Conservation (phyloP, 2,888 invertebrate species). For the Idaea biselata region DNA sequence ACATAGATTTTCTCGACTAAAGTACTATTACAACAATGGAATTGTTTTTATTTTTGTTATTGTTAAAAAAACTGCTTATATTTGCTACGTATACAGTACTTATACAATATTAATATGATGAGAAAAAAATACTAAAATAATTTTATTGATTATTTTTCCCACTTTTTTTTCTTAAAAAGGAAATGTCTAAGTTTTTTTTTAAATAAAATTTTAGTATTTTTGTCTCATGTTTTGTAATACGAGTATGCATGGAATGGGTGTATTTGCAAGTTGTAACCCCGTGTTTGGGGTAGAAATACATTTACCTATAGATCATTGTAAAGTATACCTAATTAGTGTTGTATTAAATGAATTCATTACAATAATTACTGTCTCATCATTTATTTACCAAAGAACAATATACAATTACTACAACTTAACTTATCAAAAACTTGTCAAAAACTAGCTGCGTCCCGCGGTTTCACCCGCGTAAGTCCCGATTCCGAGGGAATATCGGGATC, state of each 20-base stretch:
- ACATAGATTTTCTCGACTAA: background rate
- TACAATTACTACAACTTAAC: no score
- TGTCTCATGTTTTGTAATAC: slow-evolving; percentile 22
- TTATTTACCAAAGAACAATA: no score
- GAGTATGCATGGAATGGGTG: slow-evolving; percentile 14
- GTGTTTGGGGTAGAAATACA: slow-evolving; percentile 46
- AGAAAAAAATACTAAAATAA: background rate
- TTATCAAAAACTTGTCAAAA: no score
- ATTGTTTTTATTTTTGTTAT: background rate
- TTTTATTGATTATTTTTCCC: background rate
- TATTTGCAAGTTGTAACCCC: slow-evolving; percentile 26
- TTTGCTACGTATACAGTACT: background rate
- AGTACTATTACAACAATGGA: background rate
- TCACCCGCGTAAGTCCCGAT: no score
- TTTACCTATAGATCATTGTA: slow-evolving; percentile 66
- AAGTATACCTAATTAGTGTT: slow-evolving; percentile 80
- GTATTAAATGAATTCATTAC: slow-evolving; percentile 80
- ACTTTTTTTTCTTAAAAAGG: slow-evolving; percentile 7
- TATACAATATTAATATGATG: background rate
- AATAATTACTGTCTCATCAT: slow-evolving; percentile 44
- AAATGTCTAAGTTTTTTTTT: slow-evolving; percentile 5
- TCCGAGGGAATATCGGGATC: no score
- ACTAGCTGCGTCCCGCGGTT: no score
- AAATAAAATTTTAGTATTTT: slow-evolving; percentile 6
- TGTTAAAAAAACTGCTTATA: background rate